phyloP scores from a whole-genome alignment of 2,113 vertebrate genomes.

The Thalassarche chlororhynchos region DNA sequence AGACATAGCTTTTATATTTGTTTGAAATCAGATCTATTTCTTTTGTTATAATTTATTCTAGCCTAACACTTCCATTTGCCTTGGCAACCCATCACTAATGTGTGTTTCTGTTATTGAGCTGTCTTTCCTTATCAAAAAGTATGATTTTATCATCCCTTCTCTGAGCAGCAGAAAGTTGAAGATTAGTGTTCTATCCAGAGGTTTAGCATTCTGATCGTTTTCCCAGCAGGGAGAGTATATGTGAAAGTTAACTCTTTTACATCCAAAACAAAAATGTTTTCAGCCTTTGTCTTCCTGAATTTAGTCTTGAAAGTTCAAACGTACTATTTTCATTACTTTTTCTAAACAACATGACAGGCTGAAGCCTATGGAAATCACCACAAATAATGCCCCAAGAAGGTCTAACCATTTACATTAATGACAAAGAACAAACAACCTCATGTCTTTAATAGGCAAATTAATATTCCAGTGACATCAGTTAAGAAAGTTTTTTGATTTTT shows the following conservation, averaged over 20 bases:
- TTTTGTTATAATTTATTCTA: background rate
- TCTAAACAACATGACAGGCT: background rate
- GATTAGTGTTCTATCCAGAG: background rate
- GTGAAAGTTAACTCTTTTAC: background rate
- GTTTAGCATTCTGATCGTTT: background rate
- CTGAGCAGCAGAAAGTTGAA: background rate
- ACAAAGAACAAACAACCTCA: background rate
- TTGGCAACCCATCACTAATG: background rate
- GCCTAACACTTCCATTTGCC: background rate
- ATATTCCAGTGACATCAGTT: background rate
- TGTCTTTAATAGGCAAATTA: background rate
- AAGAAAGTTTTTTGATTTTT: background rate
- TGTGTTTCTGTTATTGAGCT: background rate
- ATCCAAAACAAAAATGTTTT: background rate
- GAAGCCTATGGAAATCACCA: background rate
- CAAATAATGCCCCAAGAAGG: background rate
- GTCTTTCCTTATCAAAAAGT: background rate
- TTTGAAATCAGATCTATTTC: background rate
- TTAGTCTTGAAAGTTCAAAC: background rate
- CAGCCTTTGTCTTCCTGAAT: background rate
- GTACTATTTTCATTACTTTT: background rate
- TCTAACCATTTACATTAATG: background rate
- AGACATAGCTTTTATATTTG: background rate
- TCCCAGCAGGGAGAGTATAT: background rate
- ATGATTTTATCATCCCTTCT: background rate